phyloP scores from a whole-genome alignment of 2,113 vertebrate species.

The Phalacrocorax pelagicus region DNA sequence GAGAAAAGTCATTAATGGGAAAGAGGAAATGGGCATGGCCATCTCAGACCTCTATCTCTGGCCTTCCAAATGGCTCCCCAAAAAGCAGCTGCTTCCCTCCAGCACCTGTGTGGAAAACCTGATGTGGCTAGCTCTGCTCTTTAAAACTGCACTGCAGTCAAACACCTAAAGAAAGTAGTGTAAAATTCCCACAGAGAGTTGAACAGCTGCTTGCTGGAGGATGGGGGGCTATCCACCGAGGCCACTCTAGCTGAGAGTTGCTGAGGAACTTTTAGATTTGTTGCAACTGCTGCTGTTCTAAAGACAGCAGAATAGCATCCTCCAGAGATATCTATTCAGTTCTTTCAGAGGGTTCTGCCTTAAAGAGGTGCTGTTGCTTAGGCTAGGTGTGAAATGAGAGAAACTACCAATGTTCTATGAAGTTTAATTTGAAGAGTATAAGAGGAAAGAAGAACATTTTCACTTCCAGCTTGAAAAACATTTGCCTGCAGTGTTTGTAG shows the following conservation, averaged over 20 bases:
- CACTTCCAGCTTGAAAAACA: background rate
- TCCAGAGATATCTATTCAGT: background rate
- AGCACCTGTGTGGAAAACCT: background rate
- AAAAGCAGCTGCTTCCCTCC: background rate
- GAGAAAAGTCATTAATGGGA: background rate
- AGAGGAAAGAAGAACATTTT: background rate
- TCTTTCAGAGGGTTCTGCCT: background rate
- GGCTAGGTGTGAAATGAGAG: background rate
- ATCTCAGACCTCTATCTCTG: background rate
- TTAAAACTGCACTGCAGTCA: background rate
- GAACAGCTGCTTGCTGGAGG: background rate
- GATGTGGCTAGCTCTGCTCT: background rate
- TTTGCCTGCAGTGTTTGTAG: background rate
- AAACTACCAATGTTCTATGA: background rate
- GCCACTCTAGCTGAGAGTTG: background rate
- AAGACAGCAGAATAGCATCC: background rate
- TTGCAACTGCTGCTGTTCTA: background rate
- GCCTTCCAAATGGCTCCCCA: background rate
- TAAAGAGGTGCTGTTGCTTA: background rate
- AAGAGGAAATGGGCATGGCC: background rate
- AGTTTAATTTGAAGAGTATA: background rate
- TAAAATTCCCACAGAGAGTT: background rate
- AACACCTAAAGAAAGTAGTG: background rate
- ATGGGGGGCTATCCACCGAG: background rate
- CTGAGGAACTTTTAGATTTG: background rate